Conservation (phyloP, 2,113 vertebrate species). For the Paratilapia polleni region DNA sequence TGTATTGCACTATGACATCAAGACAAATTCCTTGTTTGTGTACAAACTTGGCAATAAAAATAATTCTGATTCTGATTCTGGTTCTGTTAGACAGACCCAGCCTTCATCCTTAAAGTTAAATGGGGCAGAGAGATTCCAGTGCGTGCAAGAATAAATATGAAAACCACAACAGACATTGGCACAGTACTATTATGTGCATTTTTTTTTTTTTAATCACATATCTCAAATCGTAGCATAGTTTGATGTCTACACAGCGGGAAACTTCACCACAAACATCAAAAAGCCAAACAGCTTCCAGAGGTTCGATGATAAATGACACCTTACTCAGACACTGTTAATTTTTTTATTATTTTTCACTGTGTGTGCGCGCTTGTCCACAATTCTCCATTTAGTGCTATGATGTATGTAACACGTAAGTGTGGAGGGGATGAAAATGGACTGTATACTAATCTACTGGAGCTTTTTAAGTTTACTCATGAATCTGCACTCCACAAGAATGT, state of each 20-base stretch:
- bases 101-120: background rate
- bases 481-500: slow-evolving; percentile 9
- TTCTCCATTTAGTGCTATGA: background rate
- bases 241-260: background rate
- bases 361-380: background rate
- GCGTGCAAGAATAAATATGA: background rate
- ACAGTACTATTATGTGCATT: background rate
- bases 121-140: background rate
- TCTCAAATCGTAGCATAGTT: background rate
- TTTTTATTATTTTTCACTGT: background rate
- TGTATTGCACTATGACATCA: no score
- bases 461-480: background rate
- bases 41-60: no score
- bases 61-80: no score
- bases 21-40: no score
- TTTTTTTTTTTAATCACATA: background rate
- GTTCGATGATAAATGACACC: background rate
- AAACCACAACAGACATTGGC: background rate
- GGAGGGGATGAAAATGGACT: background rate
- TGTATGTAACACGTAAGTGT: background rate
- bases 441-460: background rate
- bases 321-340: background rate
- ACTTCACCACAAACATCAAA: background rate
- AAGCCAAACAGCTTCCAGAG: background rate
- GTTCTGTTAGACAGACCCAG: background rate